Evolutionary conservation across 2,888 invertebrate species (phyloP).

Genomic region (Caprella mutica): DNA sequence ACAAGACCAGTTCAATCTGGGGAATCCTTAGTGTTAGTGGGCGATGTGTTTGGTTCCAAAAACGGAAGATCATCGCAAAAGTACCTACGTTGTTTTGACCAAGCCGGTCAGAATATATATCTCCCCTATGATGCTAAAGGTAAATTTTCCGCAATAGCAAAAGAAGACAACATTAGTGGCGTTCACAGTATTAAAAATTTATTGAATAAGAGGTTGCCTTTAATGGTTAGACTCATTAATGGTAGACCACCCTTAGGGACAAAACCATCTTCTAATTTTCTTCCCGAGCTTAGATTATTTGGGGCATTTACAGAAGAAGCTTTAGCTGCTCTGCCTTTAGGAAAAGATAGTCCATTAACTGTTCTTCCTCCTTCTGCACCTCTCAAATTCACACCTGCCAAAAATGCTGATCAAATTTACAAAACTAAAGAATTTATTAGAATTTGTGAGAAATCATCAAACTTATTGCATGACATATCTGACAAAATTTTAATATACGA

Average conservation of each 20-base stretch:
- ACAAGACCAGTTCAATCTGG: constrained; percentile 64
- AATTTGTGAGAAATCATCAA: constrained; percentile 33
- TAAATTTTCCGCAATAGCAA: constrained; percentile 80
- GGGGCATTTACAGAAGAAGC: constrained; percentile 57
- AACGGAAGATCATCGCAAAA: constrained; percentile 11
- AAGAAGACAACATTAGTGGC: constrained; percentile 76
- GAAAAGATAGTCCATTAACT: constrained; percentile 56
- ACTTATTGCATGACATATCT: constrained; percentile 32
- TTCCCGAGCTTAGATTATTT: constrained; percentile 68
- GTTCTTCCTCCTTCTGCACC: constrained; percentile 76
- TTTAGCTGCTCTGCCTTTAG: constrained; percentile 37
- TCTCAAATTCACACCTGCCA: constrained; percentile 66
- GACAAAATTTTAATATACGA: constrained; percentile 35
- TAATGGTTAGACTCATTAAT: constrained; percentile 82
- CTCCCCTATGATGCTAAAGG: constrained; percentile 77
- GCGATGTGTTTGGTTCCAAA: constrained; percentile 47
- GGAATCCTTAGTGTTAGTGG: constrained; percentile 67
- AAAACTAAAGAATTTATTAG: constrained; percentile 31
- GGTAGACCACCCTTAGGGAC: constrained; percentile 64
- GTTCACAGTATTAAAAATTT: constrained; percentile 84
- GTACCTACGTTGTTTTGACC: constrained; percentile 77
- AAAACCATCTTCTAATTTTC: constrained; percentile 50
- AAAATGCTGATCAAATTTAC: constrained; percentile 46
- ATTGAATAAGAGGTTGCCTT: constrained; percentile 75
- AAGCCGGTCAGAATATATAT: constrained; percentile 68